Evolutionary conservation across 2,888 invertebrate species (phyloP), one percentile per base, ranked within the genome.

Genomic region (Cephus runcator): DNA sequence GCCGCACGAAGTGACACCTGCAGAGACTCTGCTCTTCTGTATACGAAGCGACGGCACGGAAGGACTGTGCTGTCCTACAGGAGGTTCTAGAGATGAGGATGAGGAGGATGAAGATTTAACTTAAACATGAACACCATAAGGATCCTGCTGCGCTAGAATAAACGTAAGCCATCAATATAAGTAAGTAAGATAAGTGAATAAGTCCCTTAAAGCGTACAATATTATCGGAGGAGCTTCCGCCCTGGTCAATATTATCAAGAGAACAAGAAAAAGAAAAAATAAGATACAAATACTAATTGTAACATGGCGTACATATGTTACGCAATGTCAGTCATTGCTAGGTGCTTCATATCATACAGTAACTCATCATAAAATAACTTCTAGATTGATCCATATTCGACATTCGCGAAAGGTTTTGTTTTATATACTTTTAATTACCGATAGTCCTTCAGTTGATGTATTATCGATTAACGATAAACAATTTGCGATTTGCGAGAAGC

Each of bases 41-140:
- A 97, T 97, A 86, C 94, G 95, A 83, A 94, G 95, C 77, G 97
- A 97, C 85, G 97, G 97, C 15, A 93, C 95, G 35, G 97, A 97
- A 91, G 95, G 96, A 0, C 93, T 96, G 83, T 97, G 97, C 90
- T 97, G 96, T 92, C 95, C 95, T 3, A 95, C 94, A 73, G 94
- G 94, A 0, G 94, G 94, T 74, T 91, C 92, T 69, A 93, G 92
- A 82, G 93, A 94, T 75, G 93, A 93, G 80, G 91, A 92, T 76
- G 90, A 90, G 77, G 92, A 92, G 76, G 92, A 92, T 71, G 88
- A 91, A 15, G 83, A 83, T 75, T 79, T 75, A n/a, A 80, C 86
- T 82, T 90, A 85, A 85, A 84, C 81, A 74, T 84, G 83, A 79
- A 78, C 76, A 82, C 81, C 79, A 56, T 56, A 56, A 56, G 56